A percentile compares a stretch with the other conserved stretches of the same genome.
Conservation (phyloP, 2,888 invertebrate species). For the Temnothorax rugatulus region DNA sequence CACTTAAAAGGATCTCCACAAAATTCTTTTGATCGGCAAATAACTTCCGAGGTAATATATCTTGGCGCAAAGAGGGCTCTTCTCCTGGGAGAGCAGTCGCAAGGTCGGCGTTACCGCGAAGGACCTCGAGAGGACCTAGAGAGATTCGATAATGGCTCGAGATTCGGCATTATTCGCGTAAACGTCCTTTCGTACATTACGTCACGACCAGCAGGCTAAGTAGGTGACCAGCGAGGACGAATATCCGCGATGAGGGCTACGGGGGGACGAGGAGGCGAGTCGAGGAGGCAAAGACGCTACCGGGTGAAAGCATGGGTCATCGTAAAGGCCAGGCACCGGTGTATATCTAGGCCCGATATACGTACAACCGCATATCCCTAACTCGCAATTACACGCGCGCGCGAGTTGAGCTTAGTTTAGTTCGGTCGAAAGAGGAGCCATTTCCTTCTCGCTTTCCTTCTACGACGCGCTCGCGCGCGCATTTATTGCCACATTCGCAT, state of each 20-base stretch:
- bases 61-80: not conserved
- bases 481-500: conserved; percentile 26
- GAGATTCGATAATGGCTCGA: not conserved
- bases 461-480: not conserved
- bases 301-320: conserved; percentile 57
- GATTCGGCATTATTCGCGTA: not conserved
- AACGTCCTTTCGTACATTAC: conserved; percentile 19
- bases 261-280: not conserved
- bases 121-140: not conserved
- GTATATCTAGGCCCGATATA: conserved; percentile 35
- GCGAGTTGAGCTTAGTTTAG: conserved; percentile 20
- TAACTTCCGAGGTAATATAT: not conserved
- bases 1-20: too few relatives aligned
- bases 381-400: conserved; percentile 47
- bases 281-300: conserved; percentile 42
- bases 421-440: conserved; percentile 6
- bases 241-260: not conserved
- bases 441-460: conserved; percentile 35
- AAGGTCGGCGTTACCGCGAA: not conserved
- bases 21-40: too few relatives aligned
- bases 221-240: conserved; percentile 34
- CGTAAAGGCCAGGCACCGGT: conserved; percentile 39
- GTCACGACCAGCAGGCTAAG: conserved; percentile 28
- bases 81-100: not conserved
- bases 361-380: conserved; percentile 13